phyloP scores from a whole-genome alignment of 2,888 invertebrate species.

The Rotaria macrura region DNA sequence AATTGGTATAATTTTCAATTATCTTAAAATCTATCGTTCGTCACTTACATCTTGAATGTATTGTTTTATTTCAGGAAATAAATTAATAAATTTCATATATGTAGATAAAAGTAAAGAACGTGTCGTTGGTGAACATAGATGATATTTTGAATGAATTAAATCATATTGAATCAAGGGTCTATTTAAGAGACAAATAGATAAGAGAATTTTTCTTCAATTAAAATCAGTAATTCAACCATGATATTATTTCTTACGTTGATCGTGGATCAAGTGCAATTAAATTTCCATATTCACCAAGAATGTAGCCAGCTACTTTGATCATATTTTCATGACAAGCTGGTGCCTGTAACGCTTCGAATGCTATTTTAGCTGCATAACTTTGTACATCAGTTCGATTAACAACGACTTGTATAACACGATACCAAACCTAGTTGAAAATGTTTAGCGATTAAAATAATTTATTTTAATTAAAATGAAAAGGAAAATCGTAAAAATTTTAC shows the following conservation, averaged over 20 bases:
- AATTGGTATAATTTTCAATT: too few species aligned
- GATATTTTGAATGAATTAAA: constrained; percentile 92
- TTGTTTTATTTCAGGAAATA: constrained; percentile 92
- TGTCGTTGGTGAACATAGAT: constrained; percentile 90
- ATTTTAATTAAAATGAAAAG: background rate
- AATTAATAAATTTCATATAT: constrained; percentile 95
- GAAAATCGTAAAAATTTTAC: background rate
- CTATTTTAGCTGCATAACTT: constrained; percentile 33
- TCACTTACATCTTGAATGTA: constrained; percentile 74
- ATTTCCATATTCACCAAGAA: constrained; percentile 97
- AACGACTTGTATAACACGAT: constrained; percentile 96
- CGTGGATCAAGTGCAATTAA: constrained; percentile 88
- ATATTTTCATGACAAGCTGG: constrained; percentile 99
- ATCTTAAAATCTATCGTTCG: too few species aligned
- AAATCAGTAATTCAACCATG: too few species aligned
- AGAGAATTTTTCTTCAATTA: too few species aligned
- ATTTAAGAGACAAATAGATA: background rate
- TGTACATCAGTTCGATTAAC: constrained; percentile 96
- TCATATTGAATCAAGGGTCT: constrained; percentile 87
- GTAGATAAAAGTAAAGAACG: constrained; percentile 88
- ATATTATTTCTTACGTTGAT: constrained; percentile 15
- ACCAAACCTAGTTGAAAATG: constrained; percentile 64
- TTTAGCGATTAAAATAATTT: too few species aligned
- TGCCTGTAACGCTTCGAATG: constrained; percentile 72
- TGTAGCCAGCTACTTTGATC: constrained; percentile 99